Evolutionary conservation across 2,113 vertebrate genomes (phyloP).

Genomic region (Mustela nigripes): DNA sequence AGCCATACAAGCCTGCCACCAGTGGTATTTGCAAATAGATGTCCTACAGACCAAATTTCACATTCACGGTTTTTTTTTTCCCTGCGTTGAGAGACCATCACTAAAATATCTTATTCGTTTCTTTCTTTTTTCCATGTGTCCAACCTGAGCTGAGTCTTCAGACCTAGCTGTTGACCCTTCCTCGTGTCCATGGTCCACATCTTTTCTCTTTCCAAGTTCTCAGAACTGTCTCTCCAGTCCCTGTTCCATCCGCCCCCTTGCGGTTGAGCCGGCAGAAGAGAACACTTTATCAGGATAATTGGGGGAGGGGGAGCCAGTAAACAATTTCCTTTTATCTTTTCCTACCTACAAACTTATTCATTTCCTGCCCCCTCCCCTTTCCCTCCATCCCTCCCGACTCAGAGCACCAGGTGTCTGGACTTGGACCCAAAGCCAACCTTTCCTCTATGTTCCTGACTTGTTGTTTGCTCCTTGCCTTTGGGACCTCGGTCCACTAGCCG

Average conservation of each 20-base stretch:
- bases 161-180: neutral
- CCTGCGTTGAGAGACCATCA: neutral
- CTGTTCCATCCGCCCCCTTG: neutral
- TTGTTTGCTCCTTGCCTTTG: neutral
- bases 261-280: neutral
- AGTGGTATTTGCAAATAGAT: constrained; percentile 59
- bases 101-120: constrained; percentile 22
- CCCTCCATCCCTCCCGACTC: neutral
- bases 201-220: constrained; percentile 29
- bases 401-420: neutral
- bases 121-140: neutral
- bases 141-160: neutral
- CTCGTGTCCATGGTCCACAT: neutral
- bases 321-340: neutral
- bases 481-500: neutral
- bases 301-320: neutral
- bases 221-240: neutral
- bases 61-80: constrained; percentile 44
- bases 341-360: neutral
- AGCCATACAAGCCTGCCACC: neutral
- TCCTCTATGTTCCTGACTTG: neutral
- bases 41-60: constrained; percentile 47
- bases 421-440: neutral
- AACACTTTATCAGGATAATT: neutral
- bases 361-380: neutral